Evolutionary conservation across 2,888 invertebrate species (phyloP), one percentile per base, ranked within the genome.

Genomic region (Mactromeris polynyma): DNA sequence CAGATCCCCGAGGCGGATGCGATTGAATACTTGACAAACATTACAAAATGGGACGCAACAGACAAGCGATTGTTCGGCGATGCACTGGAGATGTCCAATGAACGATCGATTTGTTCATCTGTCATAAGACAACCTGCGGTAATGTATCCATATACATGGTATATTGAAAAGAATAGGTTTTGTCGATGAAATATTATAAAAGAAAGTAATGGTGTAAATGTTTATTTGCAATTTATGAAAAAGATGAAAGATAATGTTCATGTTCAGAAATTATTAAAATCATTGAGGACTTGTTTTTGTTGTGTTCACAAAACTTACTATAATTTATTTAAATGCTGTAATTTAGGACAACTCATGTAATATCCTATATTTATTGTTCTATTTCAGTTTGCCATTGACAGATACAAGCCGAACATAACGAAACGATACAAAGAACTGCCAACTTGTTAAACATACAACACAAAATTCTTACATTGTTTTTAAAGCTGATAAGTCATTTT

Each of bases 361-460:
- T 46, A 17, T 11, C 17, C 9, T 9, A 46, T 46, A 17, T 11
- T 51, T 14, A n/a, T 81, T 81, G 1, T 81, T 6, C 14, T 26
- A n/a, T 91, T 91, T 87, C 91, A 91, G 91, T 91, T 87, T 42
- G 91, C 91, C 21, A 82, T 91, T 9, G 91, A 91, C 77, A 51
- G 87, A 51, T 91, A 82, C 78, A 81, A 80, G 40, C 85, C 80
- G 4, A 17, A 36, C 21, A 85, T 40, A 26, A 54, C n/a, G 11
- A 64, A 33, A 31, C 73, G 9, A 14, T 81, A 81, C 31, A 11
- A 40, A 54, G 73, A 83, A 40, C 33, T 26, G 17, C 31, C 17
- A 73, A 33, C 33, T 17, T 73, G 73, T 73, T 33, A 36, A 36
- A 73, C 14, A 73, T 73, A 73, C 31, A 17, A 73, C 73, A 73